Evolutionary conservation across 1,140 invertebrate species (phyloP).

Genomic region (Dufourea novaeangliae): DNA sequence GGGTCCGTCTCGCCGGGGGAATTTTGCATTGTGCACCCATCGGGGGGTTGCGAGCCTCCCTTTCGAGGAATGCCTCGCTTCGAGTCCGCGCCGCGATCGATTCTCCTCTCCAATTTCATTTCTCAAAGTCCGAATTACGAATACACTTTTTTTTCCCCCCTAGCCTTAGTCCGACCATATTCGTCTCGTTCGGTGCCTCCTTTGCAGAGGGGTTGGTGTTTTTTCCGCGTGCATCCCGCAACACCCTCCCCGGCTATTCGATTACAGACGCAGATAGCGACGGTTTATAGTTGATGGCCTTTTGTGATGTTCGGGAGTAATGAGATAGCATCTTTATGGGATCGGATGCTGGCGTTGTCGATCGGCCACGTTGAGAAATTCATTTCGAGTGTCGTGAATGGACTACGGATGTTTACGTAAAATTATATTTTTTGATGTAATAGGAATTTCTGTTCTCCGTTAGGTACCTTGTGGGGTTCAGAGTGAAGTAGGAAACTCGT

Average conservation of each 20-base stretch:
- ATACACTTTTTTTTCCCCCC: neutral
- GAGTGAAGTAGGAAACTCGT: too few relatives aligned
- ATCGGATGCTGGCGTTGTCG: neutral
- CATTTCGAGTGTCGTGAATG: too few relatives aligned
- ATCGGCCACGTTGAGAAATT: too few relatives aligned
- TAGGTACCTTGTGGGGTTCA: too few relatives aligned
- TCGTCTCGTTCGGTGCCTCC: neutral
- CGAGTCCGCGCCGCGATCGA: slow-evolving; percentile 35
- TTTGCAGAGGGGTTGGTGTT: neutral
- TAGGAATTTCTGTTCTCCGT: too few relatives aligned
- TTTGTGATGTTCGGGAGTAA: neutral
- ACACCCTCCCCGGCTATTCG: neutral
- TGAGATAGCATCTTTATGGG: neutral
- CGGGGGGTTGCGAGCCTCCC: slow-evolving; percentile 33
- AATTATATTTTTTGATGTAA: too few relatives aligned
- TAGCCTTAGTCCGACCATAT: neutral
- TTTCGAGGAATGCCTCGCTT: slow-evolving; percentile 55
- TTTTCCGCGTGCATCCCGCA: neutral
- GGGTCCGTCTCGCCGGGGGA: slow-evolving; percentile 55
- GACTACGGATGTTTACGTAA: too few relatives aligned
- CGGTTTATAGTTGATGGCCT: neutral
- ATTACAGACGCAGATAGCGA: neutral
- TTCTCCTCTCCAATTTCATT: slow-evolving; percentile 50
- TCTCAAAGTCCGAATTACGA: slow-evolving; percentile 37
- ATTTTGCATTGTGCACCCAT: slow-evolving; percentile 58